Conservation (phyloP, 2,888 invertebrate species). For the Hypsopygia costalis region DNA sequence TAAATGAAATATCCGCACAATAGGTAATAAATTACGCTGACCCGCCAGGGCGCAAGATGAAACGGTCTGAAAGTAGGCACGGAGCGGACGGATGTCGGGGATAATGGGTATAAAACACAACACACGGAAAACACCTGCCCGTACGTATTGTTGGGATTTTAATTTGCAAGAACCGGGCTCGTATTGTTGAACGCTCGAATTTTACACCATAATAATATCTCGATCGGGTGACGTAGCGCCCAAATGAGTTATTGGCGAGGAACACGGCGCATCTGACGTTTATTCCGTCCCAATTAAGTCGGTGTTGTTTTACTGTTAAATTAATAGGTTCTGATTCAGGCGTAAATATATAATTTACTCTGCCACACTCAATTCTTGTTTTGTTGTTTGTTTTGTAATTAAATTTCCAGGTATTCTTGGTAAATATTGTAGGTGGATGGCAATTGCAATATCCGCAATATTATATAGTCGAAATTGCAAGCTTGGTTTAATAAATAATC, state of each 20-base stretch:
- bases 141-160: slow-evolving; percentile 49
- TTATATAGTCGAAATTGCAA: too few species aligned
- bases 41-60: slow-evolving; percentile 74
- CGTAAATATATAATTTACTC: too few species aligned
- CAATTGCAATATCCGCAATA: too few species aligned
- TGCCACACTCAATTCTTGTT: too few species aligned
- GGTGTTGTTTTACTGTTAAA: background rate
- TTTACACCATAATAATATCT: background rate
- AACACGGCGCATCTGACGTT: background rate
- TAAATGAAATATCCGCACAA: slow-evolving; percentile 80
- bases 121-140: slow-evolving; percentile 65
- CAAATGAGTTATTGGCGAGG: background rate
- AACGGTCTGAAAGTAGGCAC: slow-evolving; percentile 68
- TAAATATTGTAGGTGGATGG: too few species aligned
- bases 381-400: too few species aligned
- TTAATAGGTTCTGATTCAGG: background rate
- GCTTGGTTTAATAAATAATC: too few species aligned
- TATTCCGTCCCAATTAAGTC: background rate
- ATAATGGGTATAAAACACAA: slow-evolving; percentile 66
- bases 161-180: slow-evolving; percentile 34
- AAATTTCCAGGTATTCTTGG: too few species aligned
- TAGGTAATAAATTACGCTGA: slow-evolving; percentile 80
- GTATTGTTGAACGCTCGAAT: background rate
- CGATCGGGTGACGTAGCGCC: background rate
- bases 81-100: slow-evolving; percentile 51